A percentile compares a stretch with the other conserved stretches of the same genome.
phyloP scores from a whole-genome alignment of 2,888 invertebrate genomes.

The Macrophya alboannulata region DNA sequence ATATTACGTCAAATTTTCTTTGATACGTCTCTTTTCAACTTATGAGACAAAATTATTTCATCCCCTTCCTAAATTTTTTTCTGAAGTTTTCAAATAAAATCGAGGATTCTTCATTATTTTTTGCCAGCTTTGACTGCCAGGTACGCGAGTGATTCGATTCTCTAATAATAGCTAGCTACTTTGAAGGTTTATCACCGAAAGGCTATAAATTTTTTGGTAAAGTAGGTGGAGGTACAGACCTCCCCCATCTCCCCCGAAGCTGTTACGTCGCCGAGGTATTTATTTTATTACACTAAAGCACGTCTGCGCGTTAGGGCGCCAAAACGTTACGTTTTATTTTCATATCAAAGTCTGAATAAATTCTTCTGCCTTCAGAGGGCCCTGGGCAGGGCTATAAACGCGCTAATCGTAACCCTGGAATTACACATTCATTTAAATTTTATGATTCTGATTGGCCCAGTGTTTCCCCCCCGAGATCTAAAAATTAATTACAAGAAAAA shows the following conservation, averaged over 20 bases:
- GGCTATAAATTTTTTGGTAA: slow-evolving; percentile 25
- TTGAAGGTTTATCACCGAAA: slow-evolving; percentile 21
- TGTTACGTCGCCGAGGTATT: slow-evolving; percentile 35
- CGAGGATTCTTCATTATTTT: too few relatives aligned
- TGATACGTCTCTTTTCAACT: too few relatives aligned
- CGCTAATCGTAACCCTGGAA: neutral
- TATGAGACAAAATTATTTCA: too few relatives aligned
- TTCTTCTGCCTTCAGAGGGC: neutral
- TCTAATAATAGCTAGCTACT: neutral
- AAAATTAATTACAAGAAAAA: neutral
- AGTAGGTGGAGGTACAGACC: neutral
- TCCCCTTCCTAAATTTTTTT: too few relatives aligned
- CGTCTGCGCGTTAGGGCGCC: neutral
- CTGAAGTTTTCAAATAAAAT: too few relatives aligned
- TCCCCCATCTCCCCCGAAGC: too few relatives aligned
- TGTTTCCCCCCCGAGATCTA: neutral
- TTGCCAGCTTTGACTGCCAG: neutral
- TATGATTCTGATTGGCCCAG: neutral
- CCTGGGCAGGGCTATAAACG: neutral
- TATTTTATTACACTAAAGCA: slow-evolving; percentile 23
- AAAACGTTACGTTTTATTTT: slow-evolving; percentile 17
- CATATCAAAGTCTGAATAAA: slow-evolving; percentile 32
- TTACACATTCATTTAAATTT: slow-evolving; percentile 4
- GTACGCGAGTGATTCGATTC: slow-evolving; percentile 27
- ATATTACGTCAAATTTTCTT: too few relatives aligned